Evolutionary conservation across 2,888 invertebrate genomes (phyloP).

Genomic region (Dolomedes plantarius): DNA sequence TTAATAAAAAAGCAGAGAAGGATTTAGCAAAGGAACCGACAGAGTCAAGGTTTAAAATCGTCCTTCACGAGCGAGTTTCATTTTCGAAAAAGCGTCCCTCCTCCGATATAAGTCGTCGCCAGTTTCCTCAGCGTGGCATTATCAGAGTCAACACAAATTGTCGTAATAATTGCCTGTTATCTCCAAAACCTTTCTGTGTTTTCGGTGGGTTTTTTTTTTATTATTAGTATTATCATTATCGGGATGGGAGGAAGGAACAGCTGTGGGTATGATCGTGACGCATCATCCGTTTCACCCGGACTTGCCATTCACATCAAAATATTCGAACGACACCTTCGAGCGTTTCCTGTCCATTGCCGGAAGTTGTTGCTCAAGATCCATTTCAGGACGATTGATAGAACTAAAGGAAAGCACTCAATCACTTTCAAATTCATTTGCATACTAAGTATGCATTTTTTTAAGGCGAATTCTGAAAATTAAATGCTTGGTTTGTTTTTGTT

Average conservation of each 20-base stretch:
- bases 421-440: too few species aligned
- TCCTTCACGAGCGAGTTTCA: too few species aligned
- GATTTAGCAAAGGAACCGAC: too few species aligned
- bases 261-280: slow-evolving; percentile 38
- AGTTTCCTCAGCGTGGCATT: background rate
- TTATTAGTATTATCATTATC: background rate
- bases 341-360: background rate
- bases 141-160: slow-evolving; percentile 45
- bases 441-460: too few species aligned
- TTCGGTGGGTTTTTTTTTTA: too few species aligned
- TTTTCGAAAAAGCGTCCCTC: too few species aligned
- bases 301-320: slow-evolving; percentile 6
- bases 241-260: slow-evolving; percentile 56
- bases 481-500: too few species aligned
- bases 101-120: too few species aligned
- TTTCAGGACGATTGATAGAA: background rate
- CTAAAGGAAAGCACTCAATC: too few species aligned
- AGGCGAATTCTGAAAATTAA: too few species aligned
- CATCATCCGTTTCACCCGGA: slow-evolving; percentile 27
- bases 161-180: slow-evolving; percentile 56
- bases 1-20: too few species aligned
- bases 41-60: too few species aligned
- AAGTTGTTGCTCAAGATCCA: background rate
- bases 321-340: background rate
- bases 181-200: slow-evolving; percentile 20